Percentiles rank a stretch among this genome's conserved stretches.
phyloP scores from a whole-genome alignment of 2,888 invertebrate species.

The Bugulina stolonifera region DNA sequence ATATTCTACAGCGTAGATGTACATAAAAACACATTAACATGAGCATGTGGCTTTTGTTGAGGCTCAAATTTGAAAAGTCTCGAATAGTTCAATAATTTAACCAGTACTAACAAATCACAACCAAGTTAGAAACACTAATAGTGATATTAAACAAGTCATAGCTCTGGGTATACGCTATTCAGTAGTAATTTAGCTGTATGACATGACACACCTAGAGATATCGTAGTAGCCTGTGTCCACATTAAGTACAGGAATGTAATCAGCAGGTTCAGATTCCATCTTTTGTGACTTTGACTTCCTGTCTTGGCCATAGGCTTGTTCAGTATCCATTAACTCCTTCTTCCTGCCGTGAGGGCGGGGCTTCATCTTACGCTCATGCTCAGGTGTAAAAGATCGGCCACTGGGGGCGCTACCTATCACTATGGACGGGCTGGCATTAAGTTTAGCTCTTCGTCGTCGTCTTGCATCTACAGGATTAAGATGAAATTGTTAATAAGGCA shows the following conservation, averaged over 20 bases:
- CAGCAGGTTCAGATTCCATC: conserved; percentile 20
- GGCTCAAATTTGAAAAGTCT: too few relatives aligned
- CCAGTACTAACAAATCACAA: too few relatives aligned
- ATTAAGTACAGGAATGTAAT: conserved; percentile 13
- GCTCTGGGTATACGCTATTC: too few relatives aligned
- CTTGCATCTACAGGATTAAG: conserved; percentile 9
- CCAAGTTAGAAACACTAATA: too few relatives aligned
- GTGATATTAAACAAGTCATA: too few relatives aligned
- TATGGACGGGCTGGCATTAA: conserved; percentile 18
- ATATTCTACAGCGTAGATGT: too few relatives aligned
- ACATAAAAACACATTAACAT: too few relatives aligned
- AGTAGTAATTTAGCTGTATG: too few relatives aligned
- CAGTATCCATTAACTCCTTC: conserved; percentile 24
- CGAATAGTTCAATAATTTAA: too few relatives aligned
- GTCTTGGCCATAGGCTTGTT: not conserved
- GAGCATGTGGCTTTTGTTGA: too few relatives aligned
- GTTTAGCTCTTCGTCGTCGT: conserved; percentile 15
- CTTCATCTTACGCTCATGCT: conserved; percentile 23
- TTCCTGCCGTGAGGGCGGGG: conserved; percentile 17
- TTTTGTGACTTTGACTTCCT: conserved; percentile 2
- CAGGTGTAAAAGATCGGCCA: conserved; percentile 2
- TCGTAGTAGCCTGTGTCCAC: conserved; percentile 19
- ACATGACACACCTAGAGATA: conserved; percentile 4
- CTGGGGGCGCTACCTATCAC: not conserved
- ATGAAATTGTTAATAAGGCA: too few relatives aligned